These are phyloP conservation scores for Pogonocherus hispidulus DNA, from an alignment of 2,888 invertebrate species.

Conservation along the genomic window DNA sequence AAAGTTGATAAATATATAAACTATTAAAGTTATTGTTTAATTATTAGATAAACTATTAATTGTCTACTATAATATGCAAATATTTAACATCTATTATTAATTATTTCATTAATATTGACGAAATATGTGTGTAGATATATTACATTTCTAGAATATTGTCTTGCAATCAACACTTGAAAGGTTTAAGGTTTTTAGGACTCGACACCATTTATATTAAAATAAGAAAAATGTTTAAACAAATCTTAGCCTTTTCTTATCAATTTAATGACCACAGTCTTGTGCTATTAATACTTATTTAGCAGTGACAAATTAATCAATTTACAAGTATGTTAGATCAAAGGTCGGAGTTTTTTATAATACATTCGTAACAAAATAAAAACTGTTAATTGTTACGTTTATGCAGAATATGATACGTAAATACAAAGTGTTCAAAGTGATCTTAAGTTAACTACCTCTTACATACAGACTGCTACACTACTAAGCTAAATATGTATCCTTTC, in stretches of 20 bases:
- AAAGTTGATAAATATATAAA: background rate
- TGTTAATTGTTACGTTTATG: no score
- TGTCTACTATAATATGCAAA: slow-evolving; percentile 1
- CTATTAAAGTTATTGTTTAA: background rate
- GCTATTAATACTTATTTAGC: background rate
- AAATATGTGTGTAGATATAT: slow-evolving; percentile 20
- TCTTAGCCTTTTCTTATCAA: background rate
- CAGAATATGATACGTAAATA: no score
- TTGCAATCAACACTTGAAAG: slow-evolving; percentile 3
- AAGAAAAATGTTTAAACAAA: background rate
- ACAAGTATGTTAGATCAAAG: background rate
- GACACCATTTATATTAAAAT: background rate
- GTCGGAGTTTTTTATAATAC: background rate
- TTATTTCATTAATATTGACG: background rate
- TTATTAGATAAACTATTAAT: background rate
- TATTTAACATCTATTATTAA: background rate
- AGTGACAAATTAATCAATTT: background rate
- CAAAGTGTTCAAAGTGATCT: no score
- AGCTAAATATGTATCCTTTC: no score
- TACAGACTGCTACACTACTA: no score
- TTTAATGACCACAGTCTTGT: background rate
- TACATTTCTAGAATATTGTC: slow-evolving; percentile 23
- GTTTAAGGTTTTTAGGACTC: background rate
- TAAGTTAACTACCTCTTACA: no score
- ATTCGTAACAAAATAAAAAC: background rate